These are phyloP conservation scores for Aromia moschata DNA, from an alignment of 2,888 invertebrate genomes.

Conservation along the genomic window DNA sequence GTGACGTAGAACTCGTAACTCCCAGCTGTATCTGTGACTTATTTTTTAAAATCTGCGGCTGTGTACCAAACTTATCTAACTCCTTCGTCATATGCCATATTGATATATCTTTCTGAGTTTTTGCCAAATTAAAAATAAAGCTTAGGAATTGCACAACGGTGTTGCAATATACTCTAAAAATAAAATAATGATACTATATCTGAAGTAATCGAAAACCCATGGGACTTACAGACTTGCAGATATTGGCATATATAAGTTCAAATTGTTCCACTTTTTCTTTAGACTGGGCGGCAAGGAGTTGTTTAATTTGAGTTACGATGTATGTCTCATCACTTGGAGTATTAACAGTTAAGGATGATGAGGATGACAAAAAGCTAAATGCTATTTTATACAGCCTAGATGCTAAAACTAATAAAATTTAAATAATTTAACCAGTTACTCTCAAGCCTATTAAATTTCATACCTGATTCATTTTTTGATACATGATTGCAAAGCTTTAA, in stretches of 20 bases:
- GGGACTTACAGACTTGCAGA: conserved; percentile 55
- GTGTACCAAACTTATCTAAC: conserved; percentile 45
- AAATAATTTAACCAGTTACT: conserved; percentile 9
- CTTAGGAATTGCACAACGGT: conserved; percentile 52
- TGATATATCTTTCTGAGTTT: conserved; percentile 33
- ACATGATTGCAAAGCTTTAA: conserved; percentile 57
- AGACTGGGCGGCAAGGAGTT: conserved; percentile 45
- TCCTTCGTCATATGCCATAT: conserved; percentile 46
- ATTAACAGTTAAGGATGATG: conserved; percentile 32
- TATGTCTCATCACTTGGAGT: conserved; percentile 50
- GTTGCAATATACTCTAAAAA: conserved; percentile 53
- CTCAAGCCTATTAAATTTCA: not conserved
- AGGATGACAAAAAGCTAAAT: conserved; percentile 48
- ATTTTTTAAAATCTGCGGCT: conserved; percentile 29
- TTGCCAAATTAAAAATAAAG: conserved; percentile 52
- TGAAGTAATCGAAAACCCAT: too few species aligned
- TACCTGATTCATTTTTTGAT: conserved; percentile 55
- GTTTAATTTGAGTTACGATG: conserved; percentile 51
- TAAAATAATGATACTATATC: not conserved
- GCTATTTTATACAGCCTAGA: conserved; percentile 46
- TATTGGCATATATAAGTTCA: conserved; percentile 54
- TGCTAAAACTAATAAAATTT: conserved; percentile 51
- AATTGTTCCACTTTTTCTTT: conserved; percentile 54
- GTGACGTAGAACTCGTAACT: conserved; percentile 48
- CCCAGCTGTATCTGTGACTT: conserved; percentile 42